A percentile compares a stretch with the other conserved stretches of the same genome.
Conservation (phyloP, 64 coral and sea anemone genomes). For the Stylophora pistillata region DNA sequence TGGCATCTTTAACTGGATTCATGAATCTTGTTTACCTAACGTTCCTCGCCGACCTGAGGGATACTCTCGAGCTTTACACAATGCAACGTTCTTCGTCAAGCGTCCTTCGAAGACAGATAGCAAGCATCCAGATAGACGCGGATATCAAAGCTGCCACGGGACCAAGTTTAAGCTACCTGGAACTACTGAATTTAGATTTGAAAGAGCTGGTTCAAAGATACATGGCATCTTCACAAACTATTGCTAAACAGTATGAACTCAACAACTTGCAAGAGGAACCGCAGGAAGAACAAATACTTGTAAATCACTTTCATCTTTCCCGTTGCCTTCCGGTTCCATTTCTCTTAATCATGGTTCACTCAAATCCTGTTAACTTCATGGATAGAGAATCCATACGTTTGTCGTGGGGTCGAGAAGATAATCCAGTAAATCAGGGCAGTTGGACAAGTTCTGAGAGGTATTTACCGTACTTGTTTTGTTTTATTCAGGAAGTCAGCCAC, state of each 20-base stretch:
- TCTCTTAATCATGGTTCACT: conserved; percentile 51
- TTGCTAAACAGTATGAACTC: conserved; percentile 24
- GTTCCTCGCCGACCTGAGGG: conserved; percentile 24
- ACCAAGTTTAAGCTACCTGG: conserved; percentile 45
- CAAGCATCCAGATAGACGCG: conserved; percentile 36
- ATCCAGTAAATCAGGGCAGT: conserved; percentile 48
- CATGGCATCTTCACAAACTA: conserved; percentile 1
- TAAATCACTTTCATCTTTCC: background rate
- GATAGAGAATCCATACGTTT: conserved; percentile 44
- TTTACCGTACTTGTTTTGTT: background rate
- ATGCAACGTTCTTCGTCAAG: background rate
- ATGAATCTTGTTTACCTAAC: conserved; percentile 37
- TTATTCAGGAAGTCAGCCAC: background rate
- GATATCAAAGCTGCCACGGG: background rate
- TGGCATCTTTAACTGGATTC: conserved; percentile 27
- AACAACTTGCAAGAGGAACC: background rate
- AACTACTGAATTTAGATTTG: conserved; percentile 46
- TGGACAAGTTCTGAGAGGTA: conserved; percentile 48
- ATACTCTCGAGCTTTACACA: conserved; percentile 16
- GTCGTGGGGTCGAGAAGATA: conserved; percentile 49
- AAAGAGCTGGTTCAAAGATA: conserved; percentile 37
- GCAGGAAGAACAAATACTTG: background rate
- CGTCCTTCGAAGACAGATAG: conserved; percentile 35
- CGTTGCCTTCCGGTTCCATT: conserved; percentile 4
- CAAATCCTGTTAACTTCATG: conserved; percentile 40